Evolutionary conservation across 2,113 vertebrate species (phyloP), one percentile per base, ranked within the genome.

Genomic region (Gavia stellata): DNA sequence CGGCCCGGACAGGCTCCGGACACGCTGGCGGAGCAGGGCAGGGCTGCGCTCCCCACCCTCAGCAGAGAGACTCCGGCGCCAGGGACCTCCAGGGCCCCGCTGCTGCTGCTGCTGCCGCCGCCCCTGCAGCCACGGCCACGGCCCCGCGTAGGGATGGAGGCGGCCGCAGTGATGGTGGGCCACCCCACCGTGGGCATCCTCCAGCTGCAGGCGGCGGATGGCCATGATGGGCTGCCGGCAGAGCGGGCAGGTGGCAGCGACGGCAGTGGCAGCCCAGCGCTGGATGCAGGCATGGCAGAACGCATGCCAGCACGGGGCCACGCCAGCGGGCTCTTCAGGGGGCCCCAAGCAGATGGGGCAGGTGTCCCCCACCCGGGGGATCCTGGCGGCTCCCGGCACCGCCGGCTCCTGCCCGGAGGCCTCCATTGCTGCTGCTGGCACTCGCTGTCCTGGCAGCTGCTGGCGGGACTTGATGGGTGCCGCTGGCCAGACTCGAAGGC

Each of bases 81-180:
- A 25, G 49, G 38, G 38, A 23, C 15, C 1, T n/a, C 26, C 1
- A 33, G 31, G 38, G 14, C 31, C 5, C 58, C n/a, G n/a, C n/a
- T n/a, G n/a, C n/a, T 9, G 58, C 58, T 21, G 18, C 19, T 21
- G 11, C 36, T 42, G n/a, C 75, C 33, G 10, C 66, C 4, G 9
- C 44, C 3, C 4, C 86, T 5, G 24, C 36, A 3, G 0, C 18
- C 21, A 2, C 31, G 4, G 31, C 9, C 17, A 17, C 7, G 2
- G 47, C 52, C 52, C 3, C 9, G 4, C 9, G 2, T 52, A 36
- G 26, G n/a, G 34, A 10, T 26, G 16, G 38, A 25, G 9, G 17
- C 1, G 9, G 15, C 20, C 8, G 5, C 2, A 12, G 13, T 2
- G 20, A 21, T 2, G 10, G 7, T 3, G 5, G 65, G 34, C 34